Percentiles rank a stretch among this genome's conserved stretches.
These are phyloP conservation scores for Diorhabda elongata DNA, from an alignment of 1,140 invertebrate species.

Conservation along the genomic window DNA sequence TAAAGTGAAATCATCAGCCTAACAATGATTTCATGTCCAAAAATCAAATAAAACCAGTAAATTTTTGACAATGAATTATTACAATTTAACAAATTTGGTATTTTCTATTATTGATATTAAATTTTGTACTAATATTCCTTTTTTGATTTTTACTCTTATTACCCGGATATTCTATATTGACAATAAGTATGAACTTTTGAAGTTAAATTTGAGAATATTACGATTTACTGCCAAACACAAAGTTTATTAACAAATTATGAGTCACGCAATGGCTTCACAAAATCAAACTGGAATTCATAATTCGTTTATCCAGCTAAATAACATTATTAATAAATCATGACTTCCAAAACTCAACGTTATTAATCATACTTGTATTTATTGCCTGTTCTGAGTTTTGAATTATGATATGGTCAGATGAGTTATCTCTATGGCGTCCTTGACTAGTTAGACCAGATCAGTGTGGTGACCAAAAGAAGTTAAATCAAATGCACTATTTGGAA, in stretches of 20 bases:
- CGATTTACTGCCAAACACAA: neutral
- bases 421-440: slow-evolving; percentile 12
- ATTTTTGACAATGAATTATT: too few species aligned
- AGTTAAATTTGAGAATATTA: too few species aligned
- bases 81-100: too few species aligned
- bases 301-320: slow-evolving; percentile 14
- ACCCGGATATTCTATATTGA: too few species aligned
- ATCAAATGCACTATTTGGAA: too few species aligned
- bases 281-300: neutral
- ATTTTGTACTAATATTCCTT: too few species aligned
- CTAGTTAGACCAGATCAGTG: neutral
- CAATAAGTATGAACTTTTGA: too few species aligned
- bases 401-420: slow-evolving; percentile 16
- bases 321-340: slow-evolving; percentile 20
- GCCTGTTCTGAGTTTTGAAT: slow-evolving; percentile 13
- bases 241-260: neutral
- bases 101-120: too few species aligned
- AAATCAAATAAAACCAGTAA: too few species aligned
- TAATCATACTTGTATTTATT: slow-evolving; percentile 21
- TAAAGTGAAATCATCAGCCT: too few species aligned
- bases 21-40: too few species aligned
- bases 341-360: slow-evolving; percentile 16
- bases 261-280: neutral
- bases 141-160: too few species aligned
- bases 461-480: neutral